These are phyloP conservation scores for Hesperia comma DNA, from an alignment of 2,888 invertebrate genomes.

Conservation along the genomic window DNA sequence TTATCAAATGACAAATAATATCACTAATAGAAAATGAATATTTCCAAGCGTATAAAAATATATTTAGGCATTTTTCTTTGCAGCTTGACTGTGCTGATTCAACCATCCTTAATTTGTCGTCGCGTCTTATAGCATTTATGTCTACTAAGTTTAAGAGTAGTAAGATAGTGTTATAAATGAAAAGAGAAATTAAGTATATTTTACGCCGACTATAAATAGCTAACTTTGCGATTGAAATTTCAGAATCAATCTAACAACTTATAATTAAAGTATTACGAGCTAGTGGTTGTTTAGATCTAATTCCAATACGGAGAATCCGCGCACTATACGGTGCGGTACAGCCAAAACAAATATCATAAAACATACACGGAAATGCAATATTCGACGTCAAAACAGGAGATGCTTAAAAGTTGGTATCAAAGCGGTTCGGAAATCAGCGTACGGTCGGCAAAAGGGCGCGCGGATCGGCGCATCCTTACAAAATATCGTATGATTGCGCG, in stretches of 20 bases:
- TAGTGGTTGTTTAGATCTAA: slow-evolving; percentile 43
- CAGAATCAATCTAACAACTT: slow-evolving; percentile 19
- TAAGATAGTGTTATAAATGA: too few relatives aligned
- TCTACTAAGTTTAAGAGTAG: too few relatives aligned
- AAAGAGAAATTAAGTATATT: too few relatives aligned
- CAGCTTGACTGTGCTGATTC: background rate
- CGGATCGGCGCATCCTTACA: slow-evolving; percentile 77
- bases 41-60: too few relatives aligned
- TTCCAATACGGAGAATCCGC: slow-evolving; percentile 52
- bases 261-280: slow-evolving; percentile 7
- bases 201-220: too few relatives aligned
- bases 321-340: slow-evolving; percentile 39
- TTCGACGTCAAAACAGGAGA: slow-evolving; percentile 72
- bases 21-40: too few relatives aligned
- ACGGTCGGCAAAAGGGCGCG: slow-evolving; percentile 70
- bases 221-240: background rate
- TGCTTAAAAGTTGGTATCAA: slow-evolving; percentile 81
- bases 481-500: slow-evolving; percentile 77
- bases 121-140: too few relatives aligned
- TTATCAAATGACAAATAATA: too few relatives aligned
- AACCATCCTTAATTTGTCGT: too few relatives aligned
- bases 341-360: slow-evolving; percentile 68
- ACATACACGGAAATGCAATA: slow-evolving; percentile 78
- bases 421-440: slow-evolving; percentile 78
- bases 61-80: too few relatives aligned